Percentiles rank a stretch among this genome's conserved stretches.
Conservation (phyloP, 2,888 invertebrate genomes). For the Aproaerema taeniolella region DNA sequence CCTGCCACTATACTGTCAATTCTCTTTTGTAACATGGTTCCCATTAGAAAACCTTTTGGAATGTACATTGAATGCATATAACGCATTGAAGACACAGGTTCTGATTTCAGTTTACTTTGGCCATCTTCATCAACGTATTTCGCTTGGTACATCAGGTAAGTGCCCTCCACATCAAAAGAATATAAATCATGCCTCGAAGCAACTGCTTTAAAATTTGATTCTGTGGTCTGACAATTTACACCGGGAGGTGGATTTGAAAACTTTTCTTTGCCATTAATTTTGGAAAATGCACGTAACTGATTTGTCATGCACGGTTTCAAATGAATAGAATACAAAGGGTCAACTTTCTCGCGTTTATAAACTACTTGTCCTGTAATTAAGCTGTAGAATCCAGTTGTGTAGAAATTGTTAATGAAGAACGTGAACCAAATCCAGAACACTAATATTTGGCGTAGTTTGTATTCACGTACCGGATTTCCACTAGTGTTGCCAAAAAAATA, state of each 20-base stretch:
- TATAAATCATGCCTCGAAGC: neutral
- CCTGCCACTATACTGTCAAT: constrained; percentile 36
- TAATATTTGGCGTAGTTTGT: constrained; percentile 14
- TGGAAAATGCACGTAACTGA: neutral
- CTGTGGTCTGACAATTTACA: neutral
- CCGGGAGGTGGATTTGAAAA: neutral
- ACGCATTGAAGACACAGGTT: neutral
- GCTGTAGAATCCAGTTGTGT: constrained; percentile 20
- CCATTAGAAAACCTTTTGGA: constrained; percentile 36
- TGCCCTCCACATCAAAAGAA: neutral
- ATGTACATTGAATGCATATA: neutral
- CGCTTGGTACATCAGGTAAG: neutral
- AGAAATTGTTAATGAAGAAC: constrained; percentile 19
- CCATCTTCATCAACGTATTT: neutral
- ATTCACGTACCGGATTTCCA: constrained; percentile 7
- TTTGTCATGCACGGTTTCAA: neutral
- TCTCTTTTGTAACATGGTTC: constrained; percentile 31
- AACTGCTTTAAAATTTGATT: neutral
- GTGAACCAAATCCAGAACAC: constrained; percentile 22
- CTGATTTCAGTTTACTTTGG: neutral
- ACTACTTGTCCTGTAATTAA: constrained; percentile 14
- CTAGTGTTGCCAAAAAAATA: constrained; percentile 17
- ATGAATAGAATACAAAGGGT: too few relatives aligned
- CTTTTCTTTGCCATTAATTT: neutral
- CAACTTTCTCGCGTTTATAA: too few relatives aligned